Percentiles rank a stretch among this genome's conserved stretches.
phyloP scores from a whole-genome alignment of 1,140 invertebrate species.

The Aphaenogaster floridana region DNA sequence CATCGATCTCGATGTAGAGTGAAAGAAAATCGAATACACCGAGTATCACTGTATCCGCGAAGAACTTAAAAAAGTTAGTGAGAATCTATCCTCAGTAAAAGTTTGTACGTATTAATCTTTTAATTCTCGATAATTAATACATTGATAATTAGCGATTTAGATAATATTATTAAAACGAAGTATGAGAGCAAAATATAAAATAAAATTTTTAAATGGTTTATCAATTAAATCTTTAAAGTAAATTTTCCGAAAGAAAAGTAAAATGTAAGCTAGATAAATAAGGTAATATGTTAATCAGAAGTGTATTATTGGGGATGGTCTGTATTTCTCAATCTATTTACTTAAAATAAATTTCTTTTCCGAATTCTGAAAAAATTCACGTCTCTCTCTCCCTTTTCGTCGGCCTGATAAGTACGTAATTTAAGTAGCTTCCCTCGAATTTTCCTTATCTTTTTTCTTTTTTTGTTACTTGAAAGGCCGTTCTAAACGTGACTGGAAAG shows the following conservation, averaged over 20 bases:
- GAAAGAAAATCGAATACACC: background rate
- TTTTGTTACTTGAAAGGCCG: conserved; percentile 51
- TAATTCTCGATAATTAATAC: background rate
- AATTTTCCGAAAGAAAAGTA: background rate
- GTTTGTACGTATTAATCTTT: background rate
- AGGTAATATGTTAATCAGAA: background rate
- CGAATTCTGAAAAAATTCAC: background rate
- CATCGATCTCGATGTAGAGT: conserved; percentile 30
- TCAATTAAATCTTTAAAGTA: background rate
- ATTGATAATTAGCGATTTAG: background rate
- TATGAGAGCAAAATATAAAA: background rate
- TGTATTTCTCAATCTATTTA: conserved; percentile 10
- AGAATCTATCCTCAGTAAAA: background rate
- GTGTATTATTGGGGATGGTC: background rate
- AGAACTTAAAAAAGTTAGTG: background rate
- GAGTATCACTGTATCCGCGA: background rate
- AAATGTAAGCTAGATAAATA: background rate
- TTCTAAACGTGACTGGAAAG: conserved; percentile 77
- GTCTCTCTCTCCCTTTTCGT: background rate
- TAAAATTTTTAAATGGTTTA: background rate
- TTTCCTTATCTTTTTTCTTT: background rate
- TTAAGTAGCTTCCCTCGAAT: conserved; percentile 23
- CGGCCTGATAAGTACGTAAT: conserved; percentile 29
- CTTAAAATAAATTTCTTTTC: background rate
- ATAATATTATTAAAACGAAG: background rate